Base-by-base conservation (phyloP, 2,113 vertebrate species). In the Trogon melanurus region DNA sequence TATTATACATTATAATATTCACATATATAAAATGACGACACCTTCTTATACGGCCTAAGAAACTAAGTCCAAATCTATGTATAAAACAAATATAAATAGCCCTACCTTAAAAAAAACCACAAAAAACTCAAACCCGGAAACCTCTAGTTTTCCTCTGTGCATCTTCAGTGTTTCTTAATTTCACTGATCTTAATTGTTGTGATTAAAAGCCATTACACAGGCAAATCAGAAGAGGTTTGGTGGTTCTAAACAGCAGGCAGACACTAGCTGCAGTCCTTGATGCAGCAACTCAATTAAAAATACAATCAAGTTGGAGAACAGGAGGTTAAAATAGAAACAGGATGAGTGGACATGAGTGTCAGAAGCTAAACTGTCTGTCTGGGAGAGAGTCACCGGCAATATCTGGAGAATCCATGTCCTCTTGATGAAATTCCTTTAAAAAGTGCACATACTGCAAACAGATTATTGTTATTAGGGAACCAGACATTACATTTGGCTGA, bases 401-500 rank as follows among this genome's bases (percentile, higher is more conserved):
- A 93, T 67, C 64, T 60, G 44, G 6, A 48, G 34, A 91, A 95
- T 65, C 50, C 16, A 16, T 30, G 73, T 61, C 85, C 69, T 85
- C 65, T 53, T 87, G 54, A 69, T 61, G 10, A 91, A 85, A 95
- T 96, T 93, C 34, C 44, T 89, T 82, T 48, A 8, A 82, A 86
- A 81, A 34, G 5, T 8, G 4, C 20, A 18, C 15, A 19, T 58
- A 36, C 8, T 79, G 81, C 88, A 91, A 92, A 57, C 30, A 67
- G 47, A 65, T 86, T 93, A 94, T 87, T 82, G 10, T 64, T 71
- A 83, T 93, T 95, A 95, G 56, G 38, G 34, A 85, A 85, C 15
- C 18, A 96, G 57, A 95, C 47, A 62, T 75, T 69, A 92, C 79
- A 95, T 96, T 92, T 93, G 79, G 87, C 62, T 96, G 92, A 97